Base-by-base conservation (phyloP, 2,113 vertebrate genomes). In the Chionis minor region DNA sequence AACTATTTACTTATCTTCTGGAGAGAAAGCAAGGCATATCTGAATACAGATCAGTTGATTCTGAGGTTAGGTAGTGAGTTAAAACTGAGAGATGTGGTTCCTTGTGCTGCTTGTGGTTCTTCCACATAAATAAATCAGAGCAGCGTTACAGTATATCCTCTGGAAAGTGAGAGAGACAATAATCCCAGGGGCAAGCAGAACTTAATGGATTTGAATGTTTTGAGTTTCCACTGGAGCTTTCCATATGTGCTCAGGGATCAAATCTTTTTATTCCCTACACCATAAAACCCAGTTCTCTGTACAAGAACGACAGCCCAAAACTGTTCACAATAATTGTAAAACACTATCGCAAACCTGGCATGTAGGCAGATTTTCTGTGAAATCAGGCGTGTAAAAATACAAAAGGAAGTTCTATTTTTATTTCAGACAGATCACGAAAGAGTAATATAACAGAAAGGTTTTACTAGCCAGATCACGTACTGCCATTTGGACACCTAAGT, bases 51-150 rank as follows among this genome's bases (percentile, higher is more conserved):
- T 52, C 4, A 22, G 88, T 71, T 84, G 66, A 80, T 85, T 86
- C 49, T 83, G 84, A 73, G 71, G 89, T 84, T 87, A 84, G 32
- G n/a, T 65, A 96, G 55, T 20, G 40, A 88, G 88, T 77, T 81
- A 87, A 82, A 82, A 80, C 26, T 33, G 62, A 73, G 27, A 84
- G 33, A 90, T 44, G 58, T 70, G 71, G 54, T 49, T 95, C 49
- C 92, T 92, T 77, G 78, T 59, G 74, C 44, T 66, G 44, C 51
- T 38, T 79, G 47, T 52, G 38, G 71, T n/a, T 88, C 62, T 92
- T 70, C 81, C 49, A 87, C 61, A 49, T 51, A 90, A 88, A 94
- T 87, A 94, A 94, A 96, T 78, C 63, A 94, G 32, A 95, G 63
- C 71, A 92, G 56, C 42, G 40, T 78, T 92, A 89, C 40, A 71